A percentile compares a stretch with the other conserved stretches of the same genome.
Evolutionary conservation across 2,888 invertebrate species (phyloP).

Genomic region (Drosophila quasianomalipes): DNA sequence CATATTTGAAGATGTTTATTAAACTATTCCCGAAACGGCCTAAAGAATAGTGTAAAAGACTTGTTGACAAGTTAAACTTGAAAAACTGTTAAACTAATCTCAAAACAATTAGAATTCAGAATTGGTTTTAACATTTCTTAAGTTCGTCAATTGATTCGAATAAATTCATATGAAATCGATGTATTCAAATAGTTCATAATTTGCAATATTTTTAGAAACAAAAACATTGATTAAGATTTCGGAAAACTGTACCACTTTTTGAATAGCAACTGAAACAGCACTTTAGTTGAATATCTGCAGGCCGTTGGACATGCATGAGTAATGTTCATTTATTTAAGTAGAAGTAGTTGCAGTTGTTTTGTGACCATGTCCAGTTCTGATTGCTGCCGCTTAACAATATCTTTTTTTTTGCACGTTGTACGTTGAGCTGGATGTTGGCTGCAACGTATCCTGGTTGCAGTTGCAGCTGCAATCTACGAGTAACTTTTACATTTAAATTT

Average conservation of each 20-base stretch:
- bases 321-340: constrained; percentile 61
- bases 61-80: background rate
- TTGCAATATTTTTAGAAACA: background rate
- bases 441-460: background rate
- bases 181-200: background rate
- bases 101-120: background rate
- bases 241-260: background rate
- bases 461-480: constrained; percentile 65
- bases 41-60: background rate
- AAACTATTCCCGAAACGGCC: background rate
- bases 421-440: background rate
- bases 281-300: constrained; percentile 3
- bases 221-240: background rate
- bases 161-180: background rate
- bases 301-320: constrained; percentile 34
- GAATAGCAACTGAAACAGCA: background rate
- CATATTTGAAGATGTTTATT: background rate
- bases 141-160: background rate
- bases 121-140: too few species aligned
- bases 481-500: constrained; percentile 82
- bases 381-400: constrained; percentile 36
- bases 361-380: constrained; percentile 23
- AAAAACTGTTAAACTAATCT: background rate
- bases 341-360: constrained; percentile 13
- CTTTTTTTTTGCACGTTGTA: constrained; percentile 11